Evolutionary conservation across 2,888 invertebrate species (phyloP), one percentile per base, ranked within the genome.

Genomic region (Caenorhabditis sp.): DNA sequence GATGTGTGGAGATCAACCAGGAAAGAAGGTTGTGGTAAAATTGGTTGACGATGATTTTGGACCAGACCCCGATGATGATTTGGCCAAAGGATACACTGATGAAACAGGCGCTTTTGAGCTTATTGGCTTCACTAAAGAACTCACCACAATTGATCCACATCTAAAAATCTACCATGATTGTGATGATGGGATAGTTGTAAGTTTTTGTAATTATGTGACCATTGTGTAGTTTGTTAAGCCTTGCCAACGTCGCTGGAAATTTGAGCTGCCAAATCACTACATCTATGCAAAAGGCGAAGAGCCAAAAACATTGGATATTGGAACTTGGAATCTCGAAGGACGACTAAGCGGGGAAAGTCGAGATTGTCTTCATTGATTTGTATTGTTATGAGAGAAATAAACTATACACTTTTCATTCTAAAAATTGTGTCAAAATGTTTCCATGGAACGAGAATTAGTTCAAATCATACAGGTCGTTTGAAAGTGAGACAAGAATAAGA

Each of bases 191-290:
- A 66, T 84, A 21, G 81, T 76, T 63, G 84, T 84, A 37, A 67
- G 78, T 27, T 23, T 21, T 43, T 43, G 6, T 43, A 8, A 5
- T 36, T 12, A 12, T 36, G 36, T 36, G 5, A 8, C 36, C 12
- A 5, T 12, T 37, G 3, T 19, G 19, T 6, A 21, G 12, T 21
- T 5, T 55, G 24, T 84, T 62, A 58, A 85, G 84, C 87, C 86
- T 3, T 87, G 87, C 63, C 86, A 88, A 62, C 81, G 87, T 26
- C 78, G 86, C 8, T 87, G 87, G 87, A 86, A 85, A 70, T 87
- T 87, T 58, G 86, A 86, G 63, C 57, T 87, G 60, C 88, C 87
- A n/a, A 86, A 85, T 66, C 73, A 81, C 26, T 87, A 88, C 77
- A 86, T 88, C 62, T 64, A 70, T 54, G 57, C 59, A 1, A 51